phyloP scores from a whole-genome alignment of 2,797 vertebrate genomes.

The Bradypodion pumilum region DNA sequence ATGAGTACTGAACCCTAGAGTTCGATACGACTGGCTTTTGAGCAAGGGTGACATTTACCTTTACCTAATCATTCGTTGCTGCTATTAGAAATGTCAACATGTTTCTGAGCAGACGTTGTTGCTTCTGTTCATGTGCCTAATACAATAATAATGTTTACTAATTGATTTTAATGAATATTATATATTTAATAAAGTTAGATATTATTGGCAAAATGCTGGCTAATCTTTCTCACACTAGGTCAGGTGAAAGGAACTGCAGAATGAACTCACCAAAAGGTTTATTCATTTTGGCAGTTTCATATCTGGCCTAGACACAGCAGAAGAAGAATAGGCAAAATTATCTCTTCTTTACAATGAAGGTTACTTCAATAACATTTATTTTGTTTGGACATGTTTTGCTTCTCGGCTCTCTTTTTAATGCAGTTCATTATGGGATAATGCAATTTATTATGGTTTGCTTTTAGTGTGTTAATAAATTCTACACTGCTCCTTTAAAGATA shows the following conservation, averaged over 20 bases:
- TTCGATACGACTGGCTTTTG: too few species aligned
- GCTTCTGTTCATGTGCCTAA: neutral
- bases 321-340: neutral
- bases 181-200: neutral
- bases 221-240: too few species aligned
- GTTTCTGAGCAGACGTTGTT: neutral
- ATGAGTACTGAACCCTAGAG: too few species aligned
- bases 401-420: neutral
- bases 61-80: neutral
- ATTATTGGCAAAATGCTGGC: too few species aligned
- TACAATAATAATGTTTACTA: neutral
- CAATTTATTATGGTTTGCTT: neutral
- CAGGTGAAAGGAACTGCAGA: too few species aligned
- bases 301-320: too few species aligned
- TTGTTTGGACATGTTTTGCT: neutral
- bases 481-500: neutral
- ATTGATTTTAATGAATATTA: neutral
- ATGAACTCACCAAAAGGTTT: too few species aligned
- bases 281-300: too few species aligned
- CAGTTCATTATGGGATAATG: neutral
- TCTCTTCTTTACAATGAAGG: neutral
- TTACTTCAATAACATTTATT: neutral
- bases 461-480: neutral
- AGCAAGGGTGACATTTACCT: too few species aligned
- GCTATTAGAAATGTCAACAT: neutral